phyloP scores from a whole-genome alignment of 2,888 invertebrate genomes.

The Geotrupes spiniger region DNA sequence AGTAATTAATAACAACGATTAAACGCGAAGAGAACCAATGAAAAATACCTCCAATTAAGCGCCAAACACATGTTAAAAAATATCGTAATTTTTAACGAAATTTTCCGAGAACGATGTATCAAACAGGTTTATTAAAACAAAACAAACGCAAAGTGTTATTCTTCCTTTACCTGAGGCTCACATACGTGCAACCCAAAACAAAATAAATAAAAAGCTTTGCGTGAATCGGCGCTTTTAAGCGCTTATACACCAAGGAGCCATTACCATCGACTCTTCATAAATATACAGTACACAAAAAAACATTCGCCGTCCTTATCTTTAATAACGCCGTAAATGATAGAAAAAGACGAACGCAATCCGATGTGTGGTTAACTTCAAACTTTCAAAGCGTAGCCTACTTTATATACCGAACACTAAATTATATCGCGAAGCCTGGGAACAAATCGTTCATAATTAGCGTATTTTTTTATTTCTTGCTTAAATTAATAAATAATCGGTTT shows the following conservation, averaged over 20 bases:
- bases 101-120: slow-evolving; percentile 2
- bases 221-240: slow-evolving; percentile 30
- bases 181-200: slow-evolving; percentile 28
- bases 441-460: slow-evolving; percentile 30
- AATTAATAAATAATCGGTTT: slow-evolving; percentile 20
- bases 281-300: slow-evolving; percentile 17
- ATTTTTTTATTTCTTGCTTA: slow-evolving; percentile 15
- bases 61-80: no score
- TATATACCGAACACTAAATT: slow-evolving; percentile 30
- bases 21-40: no score
- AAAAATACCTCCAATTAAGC: no score
- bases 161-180: slow-evolving; percentile 29
- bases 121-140: slow-evolving; percentile 21
- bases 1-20: no score
- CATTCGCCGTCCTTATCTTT: slow-evolving; percentile 10
- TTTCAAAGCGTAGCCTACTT: slow-evolving; percentile 26
- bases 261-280: slow-evolving; percentile 22
- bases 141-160: slow-evolving; percentile 21
- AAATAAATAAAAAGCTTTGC: slow-evolving; percentile 26
- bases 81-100: not conserved
- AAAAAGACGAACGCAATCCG: slow-evolving; percentile 12
- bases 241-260: slow-evolving; percentile 26
- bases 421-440: slow-evolving; percentile 32
- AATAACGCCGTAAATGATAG: slow-evolving; percentile 19
- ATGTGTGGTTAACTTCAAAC: slow-evolving; percentile 17